phyloP scores from a whole-genome alignment of 2,888 invertebrate species.

The Lepeophtheirus nordmannii region DNA sequence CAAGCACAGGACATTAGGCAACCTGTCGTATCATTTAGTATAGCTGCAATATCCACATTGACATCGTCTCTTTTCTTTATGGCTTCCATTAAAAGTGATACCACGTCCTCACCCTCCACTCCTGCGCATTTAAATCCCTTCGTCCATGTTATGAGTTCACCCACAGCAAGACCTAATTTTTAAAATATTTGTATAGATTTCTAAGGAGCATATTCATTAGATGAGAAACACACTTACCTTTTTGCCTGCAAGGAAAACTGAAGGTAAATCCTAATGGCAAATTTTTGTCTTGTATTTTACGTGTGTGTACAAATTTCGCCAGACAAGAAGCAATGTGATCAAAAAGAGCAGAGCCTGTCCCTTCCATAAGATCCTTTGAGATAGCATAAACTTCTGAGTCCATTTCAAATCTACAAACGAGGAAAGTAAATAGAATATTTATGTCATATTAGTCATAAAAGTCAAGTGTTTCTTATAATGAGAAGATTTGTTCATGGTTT shows the following conservation, averaged over 20 bases:
- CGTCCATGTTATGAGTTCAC: slow-evolving; percentile 77
- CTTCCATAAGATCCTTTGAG: slow-evolving; percentile 44
- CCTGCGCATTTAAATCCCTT: slow-evolving; percentile 89
- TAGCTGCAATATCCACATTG: slow-evolving; percentile 78
- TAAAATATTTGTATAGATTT: too few species aligned
- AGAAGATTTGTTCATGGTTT: too few species aligned
- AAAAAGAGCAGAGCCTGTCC: slow-evolving; percentile 43
- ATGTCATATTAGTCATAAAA: too few species aligned
- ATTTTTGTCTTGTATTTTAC: slow-evolving; percentile 54
- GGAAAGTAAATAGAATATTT: too few species aligned
- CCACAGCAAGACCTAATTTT: slow-evolving; percentile 61
- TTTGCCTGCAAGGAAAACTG: slow-evolving; percentile 77
- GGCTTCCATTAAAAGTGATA: slow-evolving; percentile 68
- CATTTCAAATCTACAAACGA: slow-evolving; percentile 56
- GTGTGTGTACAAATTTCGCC: slow-evolving; percentile 72
- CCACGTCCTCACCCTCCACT: slow-evolving; percentile 78
- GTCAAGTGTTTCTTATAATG: too few species aligned
- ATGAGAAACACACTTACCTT: slow-evolving; percentile 36
- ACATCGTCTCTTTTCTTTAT: slow-evolving; percentile 40
- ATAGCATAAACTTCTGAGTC: slow-evolving; percentile 93
- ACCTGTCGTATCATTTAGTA: slow-evolving; percentile 87
- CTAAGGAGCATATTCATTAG: neutral
- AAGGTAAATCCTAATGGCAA: slow-evolving; percentile 90
- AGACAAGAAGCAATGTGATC: slow-evolving; percentile 91
- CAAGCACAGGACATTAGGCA: slow-evolving; percentile 96